Conservation (phyloP, 2,113 vertebrate genomes). For the Percopsis transmontana region DNA sequence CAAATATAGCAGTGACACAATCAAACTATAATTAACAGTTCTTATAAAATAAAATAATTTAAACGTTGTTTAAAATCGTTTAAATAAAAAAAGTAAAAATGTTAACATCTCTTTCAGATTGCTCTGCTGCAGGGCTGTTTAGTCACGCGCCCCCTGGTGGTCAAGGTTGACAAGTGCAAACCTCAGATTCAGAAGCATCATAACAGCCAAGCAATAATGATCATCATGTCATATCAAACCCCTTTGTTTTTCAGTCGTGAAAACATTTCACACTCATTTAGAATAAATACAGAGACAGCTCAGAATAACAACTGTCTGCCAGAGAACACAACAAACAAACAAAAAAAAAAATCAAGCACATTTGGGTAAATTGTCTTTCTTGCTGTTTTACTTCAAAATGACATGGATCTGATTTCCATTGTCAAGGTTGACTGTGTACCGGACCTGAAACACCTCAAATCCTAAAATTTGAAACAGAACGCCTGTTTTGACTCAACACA, state of each 20-base stretch:
- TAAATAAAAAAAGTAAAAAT: slow-evolving; percentile 30
- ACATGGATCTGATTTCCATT: neutral
- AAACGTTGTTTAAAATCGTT: slow-evolving; percentile 44
- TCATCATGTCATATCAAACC: slow-evolving; percentile 20
- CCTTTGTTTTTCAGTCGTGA: slow-evolving; percentile 49
- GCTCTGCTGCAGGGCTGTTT: slow-evolving; percentile 45
- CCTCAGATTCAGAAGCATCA: slow-evolving; percentile 59
- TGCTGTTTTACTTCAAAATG: slow-evolving; percentile 5
- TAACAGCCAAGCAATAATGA: slow-evolving; percentile 50
- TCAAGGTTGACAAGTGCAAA: slow-evolving; percentile 24
- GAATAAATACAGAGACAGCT: slow-evolving; percentile 35
- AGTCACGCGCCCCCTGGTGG: slow-evolving; percentile 56
- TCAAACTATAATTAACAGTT: slow-evolving; percentile 61
- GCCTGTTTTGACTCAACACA: too few species aligned
- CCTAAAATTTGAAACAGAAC: too few species aligned
- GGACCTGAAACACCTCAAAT: too few species aligned
- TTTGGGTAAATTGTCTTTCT: slow-evolving; percentile 10
- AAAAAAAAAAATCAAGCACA: slow-evolving; percentile 11
- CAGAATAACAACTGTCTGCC: too few species aligned
- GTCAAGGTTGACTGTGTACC: too few species aligned
- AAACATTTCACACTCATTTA: slow-evolving; percentile 64
- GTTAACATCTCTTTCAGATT: slow-evolving; percentile 63
- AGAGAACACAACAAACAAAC: neutral
- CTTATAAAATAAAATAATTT: slow-evolving; percentile 63
- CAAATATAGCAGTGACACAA: slow-evolving; percentile 43